These are phyloP conservation scores for Galeruca laticollis DNA, from an alignment of 2,888 invertebrate species.

Conservation along the genomic window DNA sequence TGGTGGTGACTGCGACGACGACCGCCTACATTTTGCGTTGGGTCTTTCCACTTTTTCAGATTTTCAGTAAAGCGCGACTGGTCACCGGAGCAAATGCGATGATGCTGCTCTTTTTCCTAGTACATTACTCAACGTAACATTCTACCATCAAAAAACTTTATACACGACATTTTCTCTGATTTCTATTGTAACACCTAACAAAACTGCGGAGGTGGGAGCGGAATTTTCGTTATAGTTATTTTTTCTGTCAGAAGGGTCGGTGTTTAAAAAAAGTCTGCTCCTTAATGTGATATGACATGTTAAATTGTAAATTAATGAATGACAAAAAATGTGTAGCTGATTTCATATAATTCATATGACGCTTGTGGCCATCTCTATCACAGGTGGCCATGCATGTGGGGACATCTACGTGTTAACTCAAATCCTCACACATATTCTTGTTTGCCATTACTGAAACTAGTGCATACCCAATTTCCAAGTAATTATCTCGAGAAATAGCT, in stretches of 20 bases:
- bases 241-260: neutral
- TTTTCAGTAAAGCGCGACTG: conserved; percentile 20
- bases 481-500: too few species aligned
- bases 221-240: neutral
- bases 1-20: neutral
- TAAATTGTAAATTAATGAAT: too few species aligned
- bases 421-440: too few species aligned
- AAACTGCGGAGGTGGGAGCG: neutral
- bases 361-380: too few species aligned
- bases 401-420: too few species aligned
- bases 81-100: conserved; percentile 2
- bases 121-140: conserved; percentile 2
- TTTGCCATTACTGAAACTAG: too few species aligned
- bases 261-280: too few species aligned
- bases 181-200: neutral
- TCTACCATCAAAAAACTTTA: conserved; percentile 24
- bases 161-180: conserved; percentile 25
- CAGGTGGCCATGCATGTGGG: too few species aligned
- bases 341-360: too few species aligned
- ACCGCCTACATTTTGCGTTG: neutral
- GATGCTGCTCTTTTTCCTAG: conserved; percentile 31
- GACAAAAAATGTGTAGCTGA: too few species aligned
- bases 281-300: too few species aligned
- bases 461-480: too few species aligned
- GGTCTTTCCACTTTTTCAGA: conserved; percentile 18